A percentile compares a stretch with the other conserved stretches of the same genome.
Conservation (phyloP, 2,797 vertebrate species). For the Triplophysa bombifrons region DNA sequence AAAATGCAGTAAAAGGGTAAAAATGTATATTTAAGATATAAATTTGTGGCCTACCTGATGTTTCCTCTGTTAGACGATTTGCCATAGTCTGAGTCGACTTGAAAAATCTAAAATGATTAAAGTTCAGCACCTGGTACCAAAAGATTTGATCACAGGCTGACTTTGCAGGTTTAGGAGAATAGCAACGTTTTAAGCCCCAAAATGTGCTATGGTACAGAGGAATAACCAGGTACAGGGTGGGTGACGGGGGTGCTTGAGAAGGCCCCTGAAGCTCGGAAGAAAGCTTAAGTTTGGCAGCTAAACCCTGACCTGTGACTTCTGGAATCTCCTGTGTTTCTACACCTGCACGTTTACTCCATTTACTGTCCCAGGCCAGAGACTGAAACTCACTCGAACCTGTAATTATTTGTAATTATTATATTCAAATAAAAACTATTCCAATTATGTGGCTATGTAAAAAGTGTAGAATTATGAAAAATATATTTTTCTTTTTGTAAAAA, state of each 20-base stretch:
- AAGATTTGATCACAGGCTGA: slow-evolving; percentile 1
- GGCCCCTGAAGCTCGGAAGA: slow-evolving; percentile 61
- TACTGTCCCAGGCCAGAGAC: slow-evolving; percentile 37
- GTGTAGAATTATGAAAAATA: slow-evolving; percentile 69
- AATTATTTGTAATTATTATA: slow-evolving; percentile 62
- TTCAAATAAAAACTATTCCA: neutral
- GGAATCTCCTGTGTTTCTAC: slow-evolving; percentile 23
- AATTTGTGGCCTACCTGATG: slow-evolving; percentile 13
- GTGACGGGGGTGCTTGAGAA: slow-evolving; percentile 24
- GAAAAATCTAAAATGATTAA: neutral
- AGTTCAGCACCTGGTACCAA: slow-evolving; percentile 10
- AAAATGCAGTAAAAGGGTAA: no score
- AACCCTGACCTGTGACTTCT: slow-evolving; percentile 64
- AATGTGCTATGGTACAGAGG: slow-evolving; percentile 44
- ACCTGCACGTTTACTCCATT: slow-evolving; percentile 14
- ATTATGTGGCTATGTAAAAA: slow-evolving; percentile 72
- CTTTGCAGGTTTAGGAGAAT: slow-evolving; percentile 41
- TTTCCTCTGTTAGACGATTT: neutral
- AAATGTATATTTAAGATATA: neutral
- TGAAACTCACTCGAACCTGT: slow-evolving; percentile 57
- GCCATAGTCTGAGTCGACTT: neutral
- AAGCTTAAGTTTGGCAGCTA: slow-evolving; percentile 76
- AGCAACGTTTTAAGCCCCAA: slow-evolving; percentile 16
- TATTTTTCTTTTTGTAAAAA: slow-evolving; percentile 62
- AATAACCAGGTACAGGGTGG: slow-evolving; percentile 49